phyloP scores from a whole-genome alignment of 2,888 invertebrate species.

The Brachypalpus laphriformis region DNA sequence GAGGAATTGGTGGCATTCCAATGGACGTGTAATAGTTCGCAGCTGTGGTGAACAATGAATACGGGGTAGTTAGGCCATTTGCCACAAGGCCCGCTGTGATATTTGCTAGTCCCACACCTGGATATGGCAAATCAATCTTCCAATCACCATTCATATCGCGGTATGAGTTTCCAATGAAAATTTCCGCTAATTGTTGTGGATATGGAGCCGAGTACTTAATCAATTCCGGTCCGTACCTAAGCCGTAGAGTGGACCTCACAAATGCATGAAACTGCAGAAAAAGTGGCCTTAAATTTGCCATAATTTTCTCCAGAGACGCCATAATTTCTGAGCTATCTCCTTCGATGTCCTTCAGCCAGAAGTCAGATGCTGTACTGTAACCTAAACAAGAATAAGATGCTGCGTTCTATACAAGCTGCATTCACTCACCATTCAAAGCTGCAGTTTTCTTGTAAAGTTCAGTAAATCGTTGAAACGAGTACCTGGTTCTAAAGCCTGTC shows the following conservation, averaged over 20 bases:
- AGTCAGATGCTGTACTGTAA: constrained; percentile 84
- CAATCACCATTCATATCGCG: constrained; percentile 83
- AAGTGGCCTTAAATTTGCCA: constrained; percentile 77
- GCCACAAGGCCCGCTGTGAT: constrained; percentile 88
- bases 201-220: constrained; percentile 77
- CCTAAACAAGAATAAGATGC: constrained; percentile 22
- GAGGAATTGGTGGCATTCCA: constrained; percentile 90
- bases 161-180: constrained; percentile 80
- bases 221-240: constrained; percentile 77
- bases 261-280: constrained; percentile 81
- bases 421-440: constrained; percentile 77
- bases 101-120: constrained; percentile 86
- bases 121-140: constrained; percentile 87
- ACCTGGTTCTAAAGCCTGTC: constrained; percentile 77
- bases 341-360: constrained; percentile 89
- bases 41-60: constrained; percentile 90
- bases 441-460: constrained; percentile 80
- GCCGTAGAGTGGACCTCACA: constrained; percentile 78
- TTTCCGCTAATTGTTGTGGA: constrained; percentile 81
- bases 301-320: constrained; percentile 76
- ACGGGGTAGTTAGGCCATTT: constrained; percentile 88
- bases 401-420: too few species aligned
- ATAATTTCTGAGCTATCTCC: constrained; percentile 77
- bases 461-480: constrained; percentile 78
- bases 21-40: constrained; percentile 93